Evolutionary conservation across 2,113 vertebrate genomes (phyloP), one percentile per base, ranked within the genome.

Genomic region (Zeus faber): DNA sequence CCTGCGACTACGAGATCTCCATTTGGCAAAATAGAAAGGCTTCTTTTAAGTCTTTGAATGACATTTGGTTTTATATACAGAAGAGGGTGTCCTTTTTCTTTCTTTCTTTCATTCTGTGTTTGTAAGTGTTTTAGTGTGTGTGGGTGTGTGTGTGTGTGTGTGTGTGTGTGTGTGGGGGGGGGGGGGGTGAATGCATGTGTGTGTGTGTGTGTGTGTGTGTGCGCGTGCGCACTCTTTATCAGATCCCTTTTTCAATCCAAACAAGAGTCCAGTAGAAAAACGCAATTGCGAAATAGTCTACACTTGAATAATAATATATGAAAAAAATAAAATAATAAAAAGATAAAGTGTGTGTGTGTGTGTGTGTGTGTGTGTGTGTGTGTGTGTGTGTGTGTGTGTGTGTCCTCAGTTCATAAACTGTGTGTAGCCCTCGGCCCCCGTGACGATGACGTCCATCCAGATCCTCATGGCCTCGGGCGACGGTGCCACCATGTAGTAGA

Each of bases 361-460:
- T 51, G 49, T 37, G 49, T 31, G 20, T 31, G 17, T 20, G 20
- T 47, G 13, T 50, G 22, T 37, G 24, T 4, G 0, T 1, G 5
- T 29, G 50, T 53, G 20, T 49, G 14, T 46, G 51, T 51, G 10
- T 13, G n/a, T 10, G 21, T 14, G 18, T 26, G 1, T 2, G 11
- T 22, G 11, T 10, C 24, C 10, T 92, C 74, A 94, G 89, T 88
- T 95, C 88, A 95, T 89, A 85, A 98, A 99, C 85, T 98, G 96
- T 0, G 97, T 98, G 81, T 99, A 98, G 2, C 97, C 97, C 85
- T 98, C 97, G 0, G 96, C 95, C 11, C 96, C 97, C 0, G 97
- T 98, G 59, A 99, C 95, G 0, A 99, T 98, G 58, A 94, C 97
- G 0, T 98, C 97, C 97, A 99, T 99, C 97, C 97, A 99, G 72